These are phyloP conservation scores for Thaumatotibia leucotreta DNA, from an alignment of 1,140 invertebrate species.

Conservation along the genomic window DNA sequence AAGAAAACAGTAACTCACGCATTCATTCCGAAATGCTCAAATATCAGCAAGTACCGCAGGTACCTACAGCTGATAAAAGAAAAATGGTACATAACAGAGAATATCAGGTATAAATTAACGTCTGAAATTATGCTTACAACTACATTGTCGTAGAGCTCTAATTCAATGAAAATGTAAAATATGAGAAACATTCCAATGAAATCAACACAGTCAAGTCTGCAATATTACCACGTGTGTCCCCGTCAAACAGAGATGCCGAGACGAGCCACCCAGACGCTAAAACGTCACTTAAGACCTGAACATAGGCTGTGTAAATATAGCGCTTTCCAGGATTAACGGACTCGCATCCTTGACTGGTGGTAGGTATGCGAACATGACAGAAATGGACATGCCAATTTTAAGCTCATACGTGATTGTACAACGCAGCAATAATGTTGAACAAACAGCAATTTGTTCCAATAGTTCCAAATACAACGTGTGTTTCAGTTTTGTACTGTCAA, in stretches of 20 bases:
- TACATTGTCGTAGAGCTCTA: no score
- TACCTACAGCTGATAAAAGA: no score
- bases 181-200: background rate
- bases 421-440: no score
- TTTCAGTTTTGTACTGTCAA: no score
- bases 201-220: background rate
- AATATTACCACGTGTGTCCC: conserved; percentile 22
- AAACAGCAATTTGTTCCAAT: no score
- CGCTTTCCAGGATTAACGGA: background rate
- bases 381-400: background rate
- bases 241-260: conserved; percentile 20
- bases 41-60: no score
- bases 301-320: conserved; percentile 46
- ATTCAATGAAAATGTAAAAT: background rate
- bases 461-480: no score
- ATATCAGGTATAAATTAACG: no score
- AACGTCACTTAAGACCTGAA: conserved; percentile 50
- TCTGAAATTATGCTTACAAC: no score
- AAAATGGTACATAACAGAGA: no score
- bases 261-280: conserved; percentile 57
- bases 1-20: no score
- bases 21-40: no score
- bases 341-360: background rate
- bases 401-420: background rate
- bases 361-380: background rate